Percentiles rank a stretch among this genome's conserved stretches.
phyloP scores from a whole-genome alignment of 2,888 invertebrate genomes.

The Acrocyrtus sp. region DNA sequence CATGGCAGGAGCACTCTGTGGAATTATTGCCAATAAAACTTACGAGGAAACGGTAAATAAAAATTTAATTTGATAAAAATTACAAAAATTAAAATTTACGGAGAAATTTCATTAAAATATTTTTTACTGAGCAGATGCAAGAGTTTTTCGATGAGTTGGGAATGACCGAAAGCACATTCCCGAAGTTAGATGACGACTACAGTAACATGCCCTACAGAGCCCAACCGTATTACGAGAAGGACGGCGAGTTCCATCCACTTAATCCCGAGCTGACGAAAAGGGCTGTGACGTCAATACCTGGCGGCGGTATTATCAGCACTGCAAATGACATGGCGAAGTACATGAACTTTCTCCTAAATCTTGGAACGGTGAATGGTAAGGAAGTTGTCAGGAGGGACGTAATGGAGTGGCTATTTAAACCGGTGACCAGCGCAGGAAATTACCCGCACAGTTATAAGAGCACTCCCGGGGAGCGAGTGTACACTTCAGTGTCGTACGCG shows the following conservation, averaged over 20 bases:
- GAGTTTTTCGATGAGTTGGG: slow-evolving; percentile 20
- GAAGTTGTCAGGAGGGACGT: slow-evolving; percentile 12
- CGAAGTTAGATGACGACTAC: too few species aligned
- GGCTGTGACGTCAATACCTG: slow-evolving; percentile 3
- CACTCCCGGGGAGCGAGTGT: background rate
- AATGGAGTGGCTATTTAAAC: background rate
- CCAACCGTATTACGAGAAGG: slow-evolving; percentile 24
- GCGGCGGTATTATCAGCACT: slow-evolving; percentile 27
- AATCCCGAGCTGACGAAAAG: slow-evolving; percentile 15
- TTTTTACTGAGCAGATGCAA: too few species aligned
- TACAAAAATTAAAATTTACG: too few species aligned
- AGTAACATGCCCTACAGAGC: too few species aligned
- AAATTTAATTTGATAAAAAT: too few species aligned
- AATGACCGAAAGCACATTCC: slow-evolving; percentile 30
- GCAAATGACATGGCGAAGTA: slow-evolving; percentile 31
- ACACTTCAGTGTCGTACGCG: background rate
- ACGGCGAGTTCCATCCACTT: background rate
- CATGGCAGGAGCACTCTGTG: background rate
- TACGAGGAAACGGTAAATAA: background rate
- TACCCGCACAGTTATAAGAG: background rate
- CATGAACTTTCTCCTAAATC: slow-evolving; percentile 23
- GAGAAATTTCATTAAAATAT: too few species aligned
- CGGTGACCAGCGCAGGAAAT: background rate
- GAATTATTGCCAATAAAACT: background rate
- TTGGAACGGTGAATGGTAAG: slow-evolving; percentile 6